Base-by-base conservation (phyloP, 2,797 vertebrate species). In the Fringilla coelebs region DNA sequence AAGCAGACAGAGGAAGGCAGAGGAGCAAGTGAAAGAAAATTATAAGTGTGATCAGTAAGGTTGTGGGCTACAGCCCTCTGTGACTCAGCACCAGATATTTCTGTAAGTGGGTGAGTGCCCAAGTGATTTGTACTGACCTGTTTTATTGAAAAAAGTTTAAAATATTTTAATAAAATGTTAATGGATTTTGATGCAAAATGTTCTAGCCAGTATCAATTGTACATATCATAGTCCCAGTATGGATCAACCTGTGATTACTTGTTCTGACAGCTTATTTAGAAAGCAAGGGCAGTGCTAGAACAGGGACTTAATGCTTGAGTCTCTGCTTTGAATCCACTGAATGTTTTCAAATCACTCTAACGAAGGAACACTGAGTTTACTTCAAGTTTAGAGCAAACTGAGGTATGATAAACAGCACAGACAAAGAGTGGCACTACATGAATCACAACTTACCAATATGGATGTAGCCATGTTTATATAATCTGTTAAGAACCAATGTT, bases 401-500 rank as follows among this genome's bases (percentile, higher is more conserved):
- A 58, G 26, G 41, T 45, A 48, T 4, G 29, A 73, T 9, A 57
- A 70, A 87, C 70, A 80, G 31, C 67, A 62, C 3, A 55, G 70
- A 85, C 34, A 43, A 43, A 55, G 28, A 77, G 51, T 1, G 0
- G 16, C 49, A 49, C 41, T 62, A 34, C 17, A 79, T 40, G 51
- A 81, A 75, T 36, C 6, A 65, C 26, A 62, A 98, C 99, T 97
- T 93, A 99, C 99, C 99, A 85, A 99, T 99, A 96, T 99, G 99
- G 93, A 99, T 99, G 98, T 99, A 99, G 97, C 99, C 99, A 99
- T 99, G 98, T 97, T 99, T 99, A 98, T 99, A 99, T 41, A 99
- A 98, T 96, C 99, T 98, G 97, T 99, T 99, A 96, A 99, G 98
- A 97, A 99, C 98, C 95, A 99, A 95, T 9, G 99, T 99, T 97